Conservation (phyloP, 2,113 vertebrate genomes). For the Tautogolabrus adspersus region DNA sequence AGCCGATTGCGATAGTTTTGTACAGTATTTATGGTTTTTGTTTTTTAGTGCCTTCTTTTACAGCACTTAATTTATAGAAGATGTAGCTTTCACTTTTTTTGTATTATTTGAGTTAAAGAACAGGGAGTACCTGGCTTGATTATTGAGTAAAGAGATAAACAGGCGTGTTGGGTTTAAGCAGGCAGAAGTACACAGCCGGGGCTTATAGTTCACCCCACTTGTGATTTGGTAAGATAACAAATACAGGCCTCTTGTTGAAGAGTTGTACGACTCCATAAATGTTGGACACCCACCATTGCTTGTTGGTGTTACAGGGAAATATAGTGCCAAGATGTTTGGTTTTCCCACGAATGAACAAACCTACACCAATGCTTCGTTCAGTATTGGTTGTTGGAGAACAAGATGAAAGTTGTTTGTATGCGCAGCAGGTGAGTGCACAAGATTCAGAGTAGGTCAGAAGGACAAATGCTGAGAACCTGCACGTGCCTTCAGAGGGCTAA, state of each 20-base stretch:
- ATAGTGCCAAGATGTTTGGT: not conserved
- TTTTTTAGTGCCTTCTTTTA: slow-evolving; percentile 82
- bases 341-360: not conserved
- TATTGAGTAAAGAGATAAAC: not conserved
- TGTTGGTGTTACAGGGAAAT: not conserved
- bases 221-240: not conserved
- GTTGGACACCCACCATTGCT: not conserved
- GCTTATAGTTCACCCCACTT: not conserved
- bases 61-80: slow-evolving; percentile 88
- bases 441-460: slow-evolving; percentile 37
- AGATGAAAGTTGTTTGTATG: slow-evolving; percentile 19
- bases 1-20: slow-evolving; percentile 75
- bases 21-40: slow-evolving; percentile 90
- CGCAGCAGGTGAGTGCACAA: not conserved
- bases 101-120: slow-evolving; percentile 43
- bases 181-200: not conserved
- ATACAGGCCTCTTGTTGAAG: slow-evolving; percentile 1
- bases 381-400: not conserved
- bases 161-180: not conserved
- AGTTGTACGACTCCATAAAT: not conserved
- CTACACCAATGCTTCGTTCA: not conserved
- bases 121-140: slow-evolving; percentile 8
- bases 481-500: slow-evolving; percentile 66
- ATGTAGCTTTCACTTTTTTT: slow-evolving; percentile 73
- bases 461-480: slow-evolving; percentile 53